phyloP scores from a whole-genome alignment of 2,113 vertebrate genomes.

The Ageneiosus marmoratus region DNA sequence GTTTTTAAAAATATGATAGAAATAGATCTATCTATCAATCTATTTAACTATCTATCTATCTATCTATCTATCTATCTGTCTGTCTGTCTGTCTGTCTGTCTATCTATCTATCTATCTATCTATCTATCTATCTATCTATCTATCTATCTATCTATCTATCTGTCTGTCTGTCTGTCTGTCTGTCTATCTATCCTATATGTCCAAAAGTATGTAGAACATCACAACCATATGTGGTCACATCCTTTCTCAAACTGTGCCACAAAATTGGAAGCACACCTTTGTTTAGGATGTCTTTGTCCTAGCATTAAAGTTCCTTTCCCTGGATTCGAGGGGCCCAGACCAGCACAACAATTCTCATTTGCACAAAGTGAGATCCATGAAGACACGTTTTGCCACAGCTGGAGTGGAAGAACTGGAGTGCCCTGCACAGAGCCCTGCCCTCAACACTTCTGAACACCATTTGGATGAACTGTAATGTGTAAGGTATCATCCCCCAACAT shows the following conservation, averaged over 20 bases:
- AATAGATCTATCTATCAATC: background rate
- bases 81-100: too few relatives aligned
- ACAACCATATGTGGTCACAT: background rate
- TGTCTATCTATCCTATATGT: background rate
- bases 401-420: too few relatives aligned
- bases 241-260: background rate
- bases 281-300: background rate
- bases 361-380: background rate
- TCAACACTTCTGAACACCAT: background rate
- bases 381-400: background rate
- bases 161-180: too few relatives aligned
- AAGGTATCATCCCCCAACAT: background rate
- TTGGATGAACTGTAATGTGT: background rate
- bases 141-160: too few relatives aligned
- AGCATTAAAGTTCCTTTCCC: background rate
- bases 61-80: too few relatives aligned
- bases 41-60: too few relatives aligned
- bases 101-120: too few relatives aligned
- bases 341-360: background rate
- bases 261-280: background rate
- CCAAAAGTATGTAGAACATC: background rate
- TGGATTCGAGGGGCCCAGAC: background rate
- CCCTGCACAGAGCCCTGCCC: too few relatives aligned
- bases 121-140: too few relatives aligned
- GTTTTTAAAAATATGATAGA: too few relatives aligned